Conservation (phyloP, 2,797 vertebrate genomes). For the Rhinatrema bivittatum region DNA sequence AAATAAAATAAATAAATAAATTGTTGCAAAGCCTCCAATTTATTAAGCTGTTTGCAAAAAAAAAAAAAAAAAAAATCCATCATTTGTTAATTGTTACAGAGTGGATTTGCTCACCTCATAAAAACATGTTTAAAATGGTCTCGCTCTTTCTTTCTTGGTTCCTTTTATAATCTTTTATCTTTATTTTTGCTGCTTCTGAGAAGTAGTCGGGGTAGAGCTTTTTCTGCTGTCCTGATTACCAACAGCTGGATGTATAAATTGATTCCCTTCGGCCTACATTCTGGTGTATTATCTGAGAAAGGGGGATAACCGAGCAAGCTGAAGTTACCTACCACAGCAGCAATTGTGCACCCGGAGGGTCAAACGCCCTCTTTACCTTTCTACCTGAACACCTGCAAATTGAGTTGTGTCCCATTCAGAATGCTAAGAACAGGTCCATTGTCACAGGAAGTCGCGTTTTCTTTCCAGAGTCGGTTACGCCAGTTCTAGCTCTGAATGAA, state of each 20-base stretch:
- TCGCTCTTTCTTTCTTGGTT: too few species aligned
- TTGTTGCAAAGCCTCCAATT: too few species aligned
- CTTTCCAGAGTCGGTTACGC: constrained; percentile 63
- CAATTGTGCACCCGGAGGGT: constrained; percentile 50
- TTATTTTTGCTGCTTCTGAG: constrained; percentile 22
- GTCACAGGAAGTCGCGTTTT: constrained; percentile 69
- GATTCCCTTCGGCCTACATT: constrained; percentile 52
- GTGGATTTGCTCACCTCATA: too few species aligned
- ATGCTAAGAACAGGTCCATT: constrained; percentile 73
- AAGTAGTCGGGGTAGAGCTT: constrained; percentile 30
- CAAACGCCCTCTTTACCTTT: constrained; percentile 66
- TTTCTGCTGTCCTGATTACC: constrained; percentile 20
- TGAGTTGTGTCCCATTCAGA: constrained; percentile 63
- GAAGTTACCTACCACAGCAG: constrained; percentile 64
- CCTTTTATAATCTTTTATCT: too few species aligned
- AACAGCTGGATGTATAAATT: constrained; percentile 39
- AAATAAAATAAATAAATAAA: too few species aligned
- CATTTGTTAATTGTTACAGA: too few species aligned
- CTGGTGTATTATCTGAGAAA: constrained; percentile 52
- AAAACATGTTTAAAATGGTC: too few species aligned
- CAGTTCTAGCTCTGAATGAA: constrained; percentile 59
- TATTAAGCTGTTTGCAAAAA: too few species aligned
- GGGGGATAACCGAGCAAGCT: constrained; percentile 58
- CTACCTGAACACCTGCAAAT: constrained; percentile 79
- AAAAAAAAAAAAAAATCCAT: too few species aligned